A percentile compares a stretch with the other conserved stretches of the same genome.
phyloP scores from a whole-genome alignment of 2,888 invertebrate species.

The Drosophila algonquin region DNA sequence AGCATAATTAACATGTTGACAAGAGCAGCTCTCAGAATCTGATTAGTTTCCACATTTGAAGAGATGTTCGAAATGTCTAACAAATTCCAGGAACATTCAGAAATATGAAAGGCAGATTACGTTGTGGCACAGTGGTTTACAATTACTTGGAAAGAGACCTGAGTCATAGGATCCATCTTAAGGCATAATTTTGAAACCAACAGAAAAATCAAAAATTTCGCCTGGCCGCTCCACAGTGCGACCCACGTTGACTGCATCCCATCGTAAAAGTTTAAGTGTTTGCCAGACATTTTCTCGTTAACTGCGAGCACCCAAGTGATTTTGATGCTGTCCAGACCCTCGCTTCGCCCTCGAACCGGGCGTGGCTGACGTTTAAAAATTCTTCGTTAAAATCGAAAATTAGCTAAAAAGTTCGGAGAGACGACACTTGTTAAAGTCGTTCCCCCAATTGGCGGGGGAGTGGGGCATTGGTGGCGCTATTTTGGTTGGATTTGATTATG shows the following conservation, averaged over 20 bases:
- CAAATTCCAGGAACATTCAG: neutral
- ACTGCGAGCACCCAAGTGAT: conserved; percentile 68
- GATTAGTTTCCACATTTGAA: conserved; percentile 2
- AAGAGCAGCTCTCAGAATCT: conserved; percentile 17
- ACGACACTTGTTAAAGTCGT: conserved; percentile 70
- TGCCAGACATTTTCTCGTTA: conserved; percentile 77
- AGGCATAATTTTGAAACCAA: neutral
- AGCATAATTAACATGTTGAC: conserved; percentile 31
- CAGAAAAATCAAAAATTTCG: neutral
- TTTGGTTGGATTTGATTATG: conserved; percentile 16
- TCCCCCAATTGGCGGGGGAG: conserved; percentile 40
- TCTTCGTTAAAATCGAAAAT: conserved; percentile 74
- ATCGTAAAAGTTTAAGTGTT: conserved; percentile 77
- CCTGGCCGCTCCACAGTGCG: conserved; percentile 24
- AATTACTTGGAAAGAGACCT: no score
- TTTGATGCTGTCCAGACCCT: conserved; percentile 66
- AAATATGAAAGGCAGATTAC: no score
- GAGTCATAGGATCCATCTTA: no score
- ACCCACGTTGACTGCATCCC: conserved; percentile 51
- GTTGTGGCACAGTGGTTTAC: no score
- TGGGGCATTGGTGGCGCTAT: conserved; percentile 15
- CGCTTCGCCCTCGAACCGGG: conserved; percentile 12
- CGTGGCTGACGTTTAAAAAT: conserved; percentile 53
- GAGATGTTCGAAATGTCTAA: neutral
- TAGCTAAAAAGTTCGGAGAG: conserved; percentile 66